A percentile compares a stretch with the other conserved stretches of the same genome.
Evolutionary conservation across 2,888 invertebrate species (phyloP).

Genomic region (Perizoma flavofasciatum): DNA sequence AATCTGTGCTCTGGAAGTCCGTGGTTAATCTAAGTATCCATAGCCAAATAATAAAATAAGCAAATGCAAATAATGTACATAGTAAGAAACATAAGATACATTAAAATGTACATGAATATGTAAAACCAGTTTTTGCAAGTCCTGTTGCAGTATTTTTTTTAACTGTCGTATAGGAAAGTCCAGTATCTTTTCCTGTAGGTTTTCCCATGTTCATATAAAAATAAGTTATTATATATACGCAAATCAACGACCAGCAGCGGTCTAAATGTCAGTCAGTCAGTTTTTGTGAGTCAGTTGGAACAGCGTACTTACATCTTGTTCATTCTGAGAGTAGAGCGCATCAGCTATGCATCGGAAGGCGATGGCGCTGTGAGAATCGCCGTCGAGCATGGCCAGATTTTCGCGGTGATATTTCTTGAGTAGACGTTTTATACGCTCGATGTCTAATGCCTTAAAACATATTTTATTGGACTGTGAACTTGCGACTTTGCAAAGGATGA

Average conservation of each 20-base stretch:
- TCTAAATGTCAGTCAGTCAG: too few species aligned
- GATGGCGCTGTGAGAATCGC: slow-evolving; percentile 89
- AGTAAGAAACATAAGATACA: slow-evolving; percentile 63
- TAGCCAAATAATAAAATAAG: slow-evolving; percentile 55
- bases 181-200: slow-evolving; percentile 38
- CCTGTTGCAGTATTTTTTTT: slow-evolving; percentile 55
- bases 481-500: too few species aligned
- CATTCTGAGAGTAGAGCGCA: slow-evolving; percentile 90
- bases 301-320: slow-evolving; percentile 88
- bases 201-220: slow-evolving; percentile 6
- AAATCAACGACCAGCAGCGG: too few species aligned
- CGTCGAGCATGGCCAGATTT: slow-evolving; percentile 88
- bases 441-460: slow-evolving; percentile 82
- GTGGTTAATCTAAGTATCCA: slow-evolving; percentile 45
- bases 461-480: too few species aligned
- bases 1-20: slow-evolving; percentile 44
- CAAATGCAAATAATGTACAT: too few species aligned
- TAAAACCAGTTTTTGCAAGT: slow-evolving; percentile 59
- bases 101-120: slow-evolving; percentile 56
- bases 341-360: slow-evolving; percentile 92
- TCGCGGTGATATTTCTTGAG: slow-evolving; percentile 89
- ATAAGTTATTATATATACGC: too few species aligned
- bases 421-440: slow-evolving; percentile 89
- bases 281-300: too few species aligned
- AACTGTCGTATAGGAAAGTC: slow-evolving; percentile 53